Conservation (phyloP, 1,140 invertebrate species). For the Physella acuta region DNA sequence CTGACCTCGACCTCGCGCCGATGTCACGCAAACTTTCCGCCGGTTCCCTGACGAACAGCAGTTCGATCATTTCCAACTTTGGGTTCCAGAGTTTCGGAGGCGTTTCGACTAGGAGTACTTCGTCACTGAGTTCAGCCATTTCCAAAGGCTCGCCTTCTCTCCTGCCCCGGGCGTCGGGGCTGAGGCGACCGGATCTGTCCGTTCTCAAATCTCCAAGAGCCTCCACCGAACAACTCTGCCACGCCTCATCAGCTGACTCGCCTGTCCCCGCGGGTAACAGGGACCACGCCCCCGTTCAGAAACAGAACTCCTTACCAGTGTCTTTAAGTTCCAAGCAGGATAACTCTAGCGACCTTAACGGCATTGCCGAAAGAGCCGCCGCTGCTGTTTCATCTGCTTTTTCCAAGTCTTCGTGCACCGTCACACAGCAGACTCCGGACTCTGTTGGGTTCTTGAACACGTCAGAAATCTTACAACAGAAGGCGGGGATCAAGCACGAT, state of each 20-base stretch:
- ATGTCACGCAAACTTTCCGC: background rate
- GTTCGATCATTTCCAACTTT: background rate
- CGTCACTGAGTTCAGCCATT: background rate
- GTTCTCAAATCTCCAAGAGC: background rate
- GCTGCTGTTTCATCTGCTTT: too few relatives aligned
- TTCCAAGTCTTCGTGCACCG: background rate
- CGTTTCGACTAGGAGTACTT: background rate
- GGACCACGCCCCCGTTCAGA: background rate
- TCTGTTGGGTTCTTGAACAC: conserved; percentile 16
- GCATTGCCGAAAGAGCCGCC: too few relatives aligned
- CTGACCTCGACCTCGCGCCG: background rate
- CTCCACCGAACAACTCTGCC: background rate
- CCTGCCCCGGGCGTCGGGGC: background rate
- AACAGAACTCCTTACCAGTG: background rate
- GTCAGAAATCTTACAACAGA: conserved; percentile 18
- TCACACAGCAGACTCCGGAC: background rate
- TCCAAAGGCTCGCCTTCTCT: background rate
- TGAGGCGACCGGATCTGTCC: conserved; percentile 7
- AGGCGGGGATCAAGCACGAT: conserved; percentile 21
- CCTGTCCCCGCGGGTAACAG: background rate
- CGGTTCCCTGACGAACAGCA: background rate
- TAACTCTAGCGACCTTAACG: background rate
- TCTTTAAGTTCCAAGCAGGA: background rate
- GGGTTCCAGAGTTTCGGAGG: too few relatives aligned
- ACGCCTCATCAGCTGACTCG: background rate